These are phyloP conservation scores for Prunella strophiata DNA, from an alignment of 2,797 vertebrate species.

Conservation along the genomic window DNA sequence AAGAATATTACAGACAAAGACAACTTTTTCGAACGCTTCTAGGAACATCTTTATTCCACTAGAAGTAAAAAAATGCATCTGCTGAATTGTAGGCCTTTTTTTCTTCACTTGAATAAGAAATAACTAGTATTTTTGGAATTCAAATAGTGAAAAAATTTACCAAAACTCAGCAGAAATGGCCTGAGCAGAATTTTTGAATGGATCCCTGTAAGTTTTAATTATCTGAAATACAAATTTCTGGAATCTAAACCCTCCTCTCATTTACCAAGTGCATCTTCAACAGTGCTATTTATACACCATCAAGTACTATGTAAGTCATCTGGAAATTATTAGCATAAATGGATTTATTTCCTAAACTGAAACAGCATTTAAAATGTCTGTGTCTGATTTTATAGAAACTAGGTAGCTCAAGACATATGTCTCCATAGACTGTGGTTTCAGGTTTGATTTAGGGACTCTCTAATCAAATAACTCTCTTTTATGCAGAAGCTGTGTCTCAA, in stretches of 20 bases:
- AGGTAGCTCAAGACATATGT: background rate
- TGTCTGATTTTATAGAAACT: background rate
- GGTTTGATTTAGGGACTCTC: background rate
- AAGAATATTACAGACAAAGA: background rate
- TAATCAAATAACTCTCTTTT: slow-evolving; percentile 19
- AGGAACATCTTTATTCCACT: background rate
- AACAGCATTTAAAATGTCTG: background rate
- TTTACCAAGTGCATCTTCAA: background rate
- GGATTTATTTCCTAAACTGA: background rate
- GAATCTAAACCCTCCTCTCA: background rate
- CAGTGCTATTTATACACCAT: background rate
- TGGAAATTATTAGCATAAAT: background rate
- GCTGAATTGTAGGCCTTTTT: background rate
- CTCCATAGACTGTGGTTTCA: background rate
- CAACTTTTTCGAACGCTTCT: background rate
- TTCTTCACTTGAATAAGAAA: background rate
- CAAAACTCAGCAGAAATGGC: rapidly evolving
- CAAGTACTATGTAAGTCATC: background rate
- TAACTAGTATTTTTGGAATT: background rate
- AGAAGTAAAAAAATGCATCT: background rate
- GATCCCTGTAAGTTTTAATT: rapidly evolving
- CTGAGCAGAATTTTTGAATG: background rate
- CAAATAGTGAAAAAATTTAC: background rate
- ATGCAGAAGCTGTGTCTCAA: background rate
- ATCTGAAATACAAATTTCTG: background rate